These are phyloP conservation scores for Steinernema scapterisci DNA, from an alignment of 2,888 invertebrate genomes.

Conservation along the genomic window DNA sequence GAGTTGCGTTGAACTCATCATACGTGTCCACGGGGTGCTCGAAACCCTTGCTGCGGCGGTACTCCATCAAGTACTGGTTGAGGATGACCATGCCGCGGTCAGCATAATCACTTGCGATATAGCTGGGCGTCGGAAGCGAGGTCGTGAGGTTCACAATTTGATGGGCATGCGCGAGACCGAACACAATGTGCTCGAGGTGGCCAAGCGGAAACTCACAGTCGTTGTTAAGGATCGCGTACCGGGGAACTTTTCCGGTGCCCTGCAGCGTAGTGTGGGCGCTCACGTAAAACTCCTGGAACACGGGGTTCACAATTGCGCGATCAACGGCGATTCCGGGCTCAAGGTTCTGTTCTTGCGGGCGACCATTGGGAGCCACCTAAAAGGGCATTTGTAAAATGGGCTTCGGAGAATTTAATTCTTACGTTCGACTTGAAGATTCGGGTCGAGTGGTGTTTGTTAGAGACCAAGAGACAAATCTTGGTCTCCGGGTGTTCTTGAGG, in stretches of 20 bases:
- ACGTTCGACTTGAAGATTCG: constrained; percentile 44
- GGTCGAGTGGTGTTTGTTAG: constrained; percentile 53
- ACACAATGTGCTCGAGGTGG: constrained; percentile 55
- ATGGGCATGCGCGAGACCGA: constrained; percentile 50
- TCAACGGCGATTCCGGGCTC: constrained; percentile 55
- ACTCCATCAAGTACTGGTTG: neutral
- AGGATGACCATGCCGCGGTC: constrained; percentile 21
- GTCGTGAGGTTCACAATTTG: constrained; percentile 51
- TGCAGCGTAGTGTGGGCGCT: constrained; percentile 60
- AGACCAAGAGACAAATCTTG: constrained; percentile 51
- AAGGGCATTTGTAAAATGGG: neutral
- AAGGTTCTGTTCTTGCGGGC: constrained; percentile 52
- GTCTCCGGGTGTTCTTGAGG: constrained; percentile 19
- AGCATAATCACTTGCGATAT: constrained; percentile 34
- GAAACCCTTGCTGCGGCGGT: too few species aligned
- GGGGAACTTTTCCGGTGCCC: constrained; percentile 62
- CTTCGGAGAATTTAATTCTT: neutral
- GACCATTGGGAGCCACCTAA: constrained; percentile 29
- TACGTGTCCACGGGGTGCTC: neutral
- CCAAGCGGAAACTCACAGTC: constrained; percentile 49
- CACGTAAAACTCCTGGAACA: constrained; percentile 58
- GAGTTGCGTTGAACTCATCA: neutral
- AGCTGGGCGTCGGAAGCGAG: constrained; percentile 52
- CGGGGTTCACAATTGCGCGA: constrained; percentile 47
- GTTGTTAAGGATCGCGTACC: constrained; percentile 59